Evolutionary conservation across 2,888 invertebrate genomes (phyloP), one percentile per base, ranked within the genome.

Genomic region (Dryocosmus kuriphilus): DNA sequence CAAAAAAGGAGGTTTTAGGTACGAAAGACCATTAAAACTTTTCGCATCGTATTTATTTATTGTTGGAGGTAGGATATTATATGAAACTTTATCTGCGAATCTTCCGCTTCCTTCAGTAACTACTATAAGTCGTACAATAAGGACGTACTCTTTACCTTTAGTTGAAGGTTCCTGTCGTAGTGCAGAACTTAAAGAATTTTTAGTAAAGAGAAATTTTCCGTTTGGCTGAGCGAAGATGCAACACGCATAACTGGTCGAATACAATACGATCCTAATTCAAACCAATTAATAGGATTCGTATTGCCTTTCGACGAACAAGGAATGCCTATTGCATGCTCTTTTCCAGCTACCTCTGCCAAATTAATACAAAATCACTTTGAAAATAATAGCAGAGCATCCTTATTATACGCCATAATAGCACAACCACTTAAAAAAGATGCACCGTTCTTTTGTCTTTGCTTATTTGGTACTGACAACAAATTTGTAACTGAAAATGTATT

Each of bases 221-320:
- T 85, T 55, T 83, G 82, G 81, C 27, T 85, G 22, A 83, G 82
- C 27, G 85, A 86, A 77, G 86, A 86, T 76, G 86, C 83, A 16
- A 85, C 85, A 19, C 78, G 82, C 19, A 81, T 84, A 63, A 80
- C 79, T 27, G 80, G 81, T 8, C 71, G 78, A 35, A 74, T 84
- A n/a, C 80, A 83, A 61, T 85, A 83, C 74, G 80, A 82, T 77
- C 57, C 81, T n/a, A 60, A 35, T n/a, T 78, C 79, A 19, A 83
- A 86, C 77, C 74, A 82, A 76, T 57, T 82, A 16, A 74, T 83
- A 11, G 83, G 85, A 30, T 83, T 84, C 74, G 81, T 82, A 27
- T 74, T 79, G 35, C 84, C 81, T 32, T 41, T 78, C 19, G 27
- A 75, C 27, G 22, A 55, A 41, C 11, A 67, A 41, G 77, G 67